phyloP scores from a whole-genome alignment of 2,888 invertebrate species.

The Xanthorhoe spadicearia region DNA sequence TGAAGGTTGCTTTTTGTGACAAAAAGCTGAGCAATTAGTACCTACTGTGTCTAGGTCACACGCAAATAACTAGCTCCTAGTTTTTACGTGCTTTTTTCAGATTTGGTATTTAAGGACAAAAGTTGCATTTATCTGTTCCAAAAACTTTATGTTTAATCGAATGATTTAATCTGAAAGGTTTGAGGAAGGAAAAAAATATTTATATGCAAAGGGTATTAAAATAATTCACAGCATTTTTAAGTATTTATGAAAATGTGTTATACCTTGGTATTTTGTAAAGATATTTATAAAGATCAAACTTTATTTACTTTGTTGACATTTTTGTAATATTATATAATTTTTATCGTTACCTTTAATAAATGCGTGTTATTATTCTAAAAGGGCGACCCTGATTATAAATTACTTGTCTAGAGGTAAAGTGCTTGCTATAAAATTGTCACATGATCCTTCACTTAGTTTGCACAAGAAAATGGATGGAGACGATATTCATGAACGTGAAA shows the following conservation, averaged over 20 bases:
- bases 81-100: not conserved
- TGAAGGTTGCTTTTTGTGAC: constrained; percentile 27
- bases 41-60: too few relatives aligned
- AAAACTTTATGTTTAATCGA: not conserved
- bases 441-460: constrained; percentile 5
- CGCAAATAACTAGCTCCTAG: not conserved
- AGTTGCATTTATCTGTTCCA: not conserved
- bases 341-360: constrained; percentile 3
- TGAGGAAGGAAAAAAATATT: not conserved
- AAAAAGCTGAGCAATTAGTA: constrained; percentile 24
- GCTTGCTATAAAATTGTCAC: constrained; percentile 12
- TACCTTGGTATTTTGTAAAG: not conserved
- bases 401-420: constrained; percentile 14
- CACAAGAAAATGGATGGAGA: not conserved
- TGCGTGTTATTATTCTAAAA: constrained; percentile 23
- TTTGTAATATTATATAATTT: not conserved
- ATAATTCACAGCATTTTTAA: not conserved
- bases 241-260: not conserved
- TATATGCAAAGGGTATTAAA: not conserved
- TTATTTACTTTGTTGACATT: not conserved
- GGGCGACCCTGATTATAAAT: constrained; percentile 20
- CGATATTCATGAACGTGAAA: not conserved
- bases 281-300: not conserved
- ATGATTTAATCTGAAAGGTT: not conserved
- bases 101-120: not conserved